phyloP scores from a whole-genome alignment of 2,113 vertebrate genomes.

The Esox niger region DNA sequence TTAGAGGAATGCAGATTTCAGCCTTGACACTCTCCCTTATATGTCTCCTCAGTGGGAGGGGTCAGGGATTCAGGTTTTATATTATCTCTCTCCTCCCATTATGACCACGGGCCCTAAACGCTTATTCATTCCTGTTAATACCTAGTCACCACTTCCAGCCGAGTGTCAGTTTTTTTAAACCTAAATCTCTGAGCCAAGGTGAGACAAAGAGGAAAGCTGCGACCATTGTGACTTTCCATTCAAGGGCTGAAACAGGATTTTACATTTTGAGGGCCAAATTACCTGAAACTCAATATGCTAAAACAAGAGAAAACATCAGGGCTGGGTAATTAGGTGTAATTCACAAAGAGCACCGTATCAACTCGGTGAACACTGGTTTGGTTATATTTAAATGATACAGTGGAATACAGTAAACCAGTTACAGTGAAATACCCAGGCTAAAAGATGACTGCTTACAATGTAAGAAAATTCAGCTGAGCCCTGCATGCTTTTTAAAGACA shows the following conservation, averaged over 20 bases:
- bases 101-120: slow-evolving; percentile 58
- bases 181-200: neutral
- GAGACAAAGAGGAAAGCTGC: slow-evolving; percentile 27
- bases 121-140: slow-evolving; percentile 28
- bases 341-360: no score
- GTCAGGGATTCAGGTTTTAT: slow-evolving; percentile 57
- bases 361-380: no score
- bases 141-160: slow-evolving; percentile 30
- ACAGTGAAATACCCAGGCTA: no score
- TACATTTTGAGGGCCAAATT: neutral
- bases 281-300: neutral
- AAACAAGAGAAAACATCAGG: no score
- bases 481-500: slow-evolving; percentile 22
- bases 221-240: slow-evolving; percentile 24
- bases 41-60: slow-evolving; percentile 64
- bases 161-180: slow-evolving; percentile 22
- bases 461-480: neutral
- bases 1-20: slow-evolving; percentile 47
- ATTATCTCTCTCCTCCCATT: slow-evolving; percentile 67
- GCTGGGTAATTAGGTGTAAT: no score
- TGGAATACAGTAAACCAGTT: no score
- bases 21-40: slow-evolving; percentile 69
- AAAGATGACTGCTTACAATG: neutral
- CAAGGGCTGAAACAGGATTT: slow-evolving; percentile 23
- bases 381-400: no score